Base-by-base conservation (phyloP, 2,888 invertebrate species). In the Atherix ibis region DNA sequence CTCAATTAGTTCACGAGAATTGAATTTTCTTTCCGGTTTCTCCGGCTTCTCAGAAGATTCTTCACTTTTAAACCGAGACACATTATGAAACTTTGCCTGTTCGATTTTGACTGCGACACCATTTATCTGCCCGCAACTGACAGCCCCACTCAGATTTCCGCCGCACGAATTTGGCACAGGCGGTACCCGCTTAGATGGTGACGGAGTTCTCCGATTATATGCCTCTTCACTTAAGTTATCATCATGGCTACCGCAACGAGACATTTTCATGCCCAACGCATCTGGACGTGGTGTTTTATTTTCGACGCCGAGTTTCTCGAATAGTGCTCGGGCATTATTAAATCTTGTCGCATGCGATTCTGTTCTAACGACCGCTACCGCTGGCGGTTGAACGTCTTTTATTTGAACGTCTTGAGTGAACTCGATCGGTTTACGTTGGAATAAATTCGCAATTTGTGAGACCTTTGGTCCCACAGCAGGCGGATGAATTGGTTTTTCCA, bases 281-380 rank as follows among this genome's bases (percentile, higher is more conserved):
- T 35, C 35, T 13, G 46, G 45, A 33, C 43, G 40, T 40, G 54
- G 54, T 3, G 54, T 49, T 30, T 72, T 71, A 58, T 75, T 72
- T 56, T 82, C 77, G 58, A 80, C 70, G 47, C 85, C 78, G 43
- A 91, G 66, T 53, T 88, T 88, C 58, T 91, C 89, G 58, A 91
- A 91, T 36, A 91, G 68, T 27, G 91, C 89, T 41, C 88, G 70
- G 3, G 89, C 89, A 58, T 82, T 87, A 58, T 91, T 88, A 58
- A 89, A 89, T 41, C 85, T 66, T n/a, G 87, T 80, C 49, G 85
- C 73, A 56, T 88, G 88, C 50, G 85, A 85, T 62, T 88, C 85
- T 13, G 85, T 84, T 42, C 88, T 70, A 39, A 81, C 82, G 29
- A 84, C 81, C 9, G 79, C 76, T 25, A 77, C 78, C 48, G 73